Evolutionary conservation across 1,140 invertebrate genomes (phyloP).

Genomic region (Matsumurasca onukii): DNA sequence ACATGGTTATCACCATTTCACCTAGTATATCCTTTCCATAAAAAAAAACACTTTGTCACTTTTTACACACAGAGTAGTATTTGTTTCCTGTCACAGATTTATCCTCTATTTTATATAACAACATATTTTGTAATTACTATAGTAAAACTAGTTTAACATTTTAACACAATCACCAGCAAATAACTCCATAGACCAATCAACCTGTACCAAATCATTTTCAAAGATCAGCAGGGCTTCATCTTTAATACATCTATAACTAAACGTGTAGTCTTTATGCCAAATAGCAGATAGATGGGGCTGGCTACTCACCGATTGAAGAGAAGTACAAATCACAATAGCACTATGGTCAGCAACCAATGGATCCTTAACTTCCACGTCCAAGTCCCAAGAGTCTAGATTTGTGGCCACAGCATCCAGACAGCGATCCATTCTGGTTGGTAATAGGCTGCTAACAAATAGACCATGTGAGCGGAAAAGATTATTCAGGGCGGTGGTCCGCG

Average conservation of each 20-base stretch:
- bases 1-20: too few species aligned
- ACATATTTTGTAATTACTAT: too few species aligned
- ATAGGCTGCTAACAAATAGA: neutral
- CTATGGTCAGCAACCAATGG: constrained; percentile 1
- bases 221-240: too few species aligned
- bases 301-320: neutral
- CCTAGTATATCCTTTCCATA: too few species aligned
- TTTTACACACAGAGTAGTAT: too few species aligned
- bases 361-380: neutral
- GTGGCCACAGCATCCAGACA: neutral
- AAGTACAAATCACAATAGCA: neutral
- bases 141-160: too few species aligned
- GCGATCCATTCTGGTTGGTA: neutral
- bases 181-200: too few species aligned
- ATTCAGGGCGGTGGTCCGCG: neutral
- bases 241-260: neutral
- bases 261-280: neutral
- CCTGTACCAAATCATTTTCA: too few species aligned
- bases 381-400: neutral
- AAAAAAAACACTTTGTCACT: too few species aligned
- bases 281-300: neutral
- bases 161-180: too few species aligned
- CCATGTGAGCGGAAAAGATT: neutral
- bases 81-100: too few species aligned
- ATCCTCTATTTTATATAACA: too few species aligned